Base-by-base conservation (phyloP, 2,888 invertebrate species). In the Tupiocoris notatus region DNA sequence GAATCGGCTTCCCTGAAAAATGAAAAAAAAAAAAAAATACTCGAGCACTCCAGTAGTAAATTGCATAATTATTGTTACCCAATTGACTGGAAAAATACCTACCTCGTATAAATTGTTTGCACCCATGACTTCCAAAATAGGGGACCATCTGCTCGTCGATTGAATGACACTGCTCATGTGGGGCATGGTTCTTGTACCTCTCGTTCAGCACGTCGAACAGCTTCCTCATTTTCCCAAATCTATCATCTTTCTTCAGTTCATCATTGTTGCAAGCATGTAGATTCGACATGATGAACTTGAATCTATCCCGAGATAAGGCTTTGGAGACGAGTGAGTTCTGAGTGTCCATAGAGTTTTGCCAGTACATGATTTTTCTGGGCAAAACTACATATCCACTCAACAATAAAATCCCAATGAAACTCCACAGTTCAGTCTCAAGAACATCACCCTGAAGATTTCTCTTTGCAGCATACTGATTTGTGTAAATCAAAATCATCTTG, bases 391-490 rank as follows among this genome's bases (percentile, higher is more conserved):
- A 77, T 1, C 77, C 77, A 63, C 77, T 77, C 18, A 77, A 23
- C 9, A 75, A 39, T 21, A 65, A 24, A 65, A 77, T 67, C 2
- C 74, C 59, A 66, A 66, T 59, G 39, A 75, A 77, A 17, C n/a
- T 24, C 9, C 25, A 21, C 65, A 79, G 76, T 75, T 79, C 78
- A 12, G 56, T 61, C 9, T 57, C 23, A 7, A 75, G 75, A 2
- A 77, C 65, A 39, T 78, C 68, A 12, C 58, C 71, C 22, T 24
- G 21, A 65, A 24, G 65, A 76, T 80, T 79, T n/a, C 63, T 20
- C 54, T 73, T 74, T 12, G 77, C 68, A 61, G 78, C 77, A 76
- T 79, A 79, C 39, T 67, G 54, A 57, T 79, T 79, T 39, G 77
- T 68, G 63, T 57, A 76, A 17, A 21, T 61, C 17, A 76, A 54